Evolutionary conservation across 2,113 vertebrate species (phyloP), one percentile per base, ranked within the genome.

Genomic region (Neoarius graeffei): DNA sequence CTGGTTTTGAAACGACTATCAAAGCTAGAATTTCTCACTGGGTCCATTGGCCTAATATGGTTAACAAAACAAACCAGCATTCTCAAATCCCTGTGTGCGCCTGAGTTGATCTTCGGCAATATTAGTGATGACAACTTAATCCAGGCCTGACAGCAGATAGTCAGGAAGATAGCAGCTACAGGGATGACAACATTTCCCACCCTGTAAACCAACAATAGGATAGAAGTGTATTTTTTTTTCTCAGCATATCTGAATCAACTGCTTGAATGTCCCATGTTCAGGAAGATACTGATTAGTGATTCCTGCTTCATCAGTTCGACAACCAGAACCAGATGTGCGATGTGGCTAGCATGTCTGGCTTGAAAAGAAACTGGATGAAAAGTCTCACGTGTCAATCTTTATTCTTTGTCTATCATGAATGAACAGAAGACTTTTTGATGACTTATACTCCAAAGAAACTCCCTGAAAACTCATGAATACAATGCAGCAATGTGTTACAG

Each of bases 101-200:
- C 87, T 89, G 89, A 89, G 57, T 90, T 91, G 87, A 89, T 91
- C 82, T 89, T 91, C 89, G 71, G 85, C 57, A 73, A 84, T 87
- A 85, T 89, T 57, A 50, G 73, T 74, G 89, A 90, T 89, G 89
- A 89, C 62, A 91, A 85, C 71, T 84, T 92, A 91, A 92, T 91
- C 89, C 88, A 85, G 86, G 71, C 57, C 64, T 88, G 81, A 59
- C 85, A 69, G 57, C 73, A 89, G 88, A 91, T 91, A 88, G 91
- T 25, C 25, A 14, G 50, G 35, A 23, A 27, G 77, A 89, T 86
- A 85, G 71, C 25, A 87, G 85, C 82, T 85, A 84, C 82, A 86
- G 19, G 86, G 62, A 81, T 83, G 88, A 93, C 89, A 74, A 90
- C 85, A 73, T 90, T 88, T 89, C 89, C 91, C 86, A 89, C 69